Evolutionary conservation across 2,113 vertebrate genomes (phyloP).

Genomic region (Pomatostomus ruficeps): DNA sequence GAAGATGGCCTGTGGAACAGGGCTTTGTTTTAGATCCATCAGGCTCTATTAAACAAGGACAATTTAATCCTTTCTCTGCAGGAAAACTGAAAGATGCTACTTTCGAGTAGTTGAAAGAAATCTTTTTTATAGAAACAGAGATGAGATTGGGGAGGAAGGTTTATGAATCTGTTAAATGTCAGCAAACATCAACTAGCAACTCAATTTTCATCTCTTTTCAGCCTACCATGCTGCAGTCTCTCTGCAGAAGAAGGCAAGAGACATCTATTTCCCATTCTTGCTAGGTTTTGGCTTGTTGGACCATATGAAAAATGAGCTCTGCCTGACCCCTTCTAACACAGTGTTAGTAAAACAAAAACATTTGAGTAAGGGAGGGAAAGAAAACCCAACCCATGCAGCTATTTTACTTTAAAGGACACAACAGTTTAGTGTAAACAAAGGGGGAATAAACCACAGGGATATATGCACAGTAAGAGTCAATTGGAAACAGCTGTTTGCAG

Average conservation of each 20-base stretch:
- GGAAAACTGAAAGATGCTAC: not conserved
- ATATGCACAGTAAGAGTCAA: constrained; percentile 49
- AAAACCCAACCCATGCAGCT: constrained; percentile 53
- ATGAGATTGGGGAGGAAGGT: not conserved
- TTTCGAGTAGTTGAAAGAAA: not conserved
- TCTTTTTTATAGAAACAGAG: not conserved
- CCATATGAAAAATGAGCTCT: constrained; percentile 54
- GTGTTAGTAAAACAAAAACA: constrained; percentile 68
- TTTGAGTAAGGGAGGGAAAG: constrained; percentile 43
- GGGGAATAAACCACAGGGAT: constrained; percentile 62
- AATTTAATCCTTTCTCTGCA: not conserved
- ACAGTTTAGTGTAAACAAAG: constrained; percentile 58
- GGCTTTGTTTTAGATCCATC: not conserved
- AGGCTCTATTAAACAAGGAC: not conserved
- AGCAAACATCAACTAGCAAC: not conserved
- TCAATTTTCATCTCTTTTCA: constrained; percentile 4
- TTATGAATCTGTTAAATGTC: not conserved
- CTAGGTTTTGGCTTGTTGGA: constrained; percentile 42
- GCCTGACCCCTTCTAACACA: constrained; percentile 55
- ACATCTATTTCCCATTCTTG: not conserved
- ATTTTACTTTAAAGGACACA: constrained; percentile 62
- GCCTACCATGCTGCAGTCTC: not conserved
- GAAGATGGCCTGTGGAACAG: not conserved
- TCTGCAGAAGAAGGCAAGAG: not conserved
- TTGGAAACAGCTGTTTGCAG: constrained; percentile 62